Evolutionary conservation across 1,140 invertebrate species (phyloP), one percentile per base, ranked within the genome.

Genomic region (Ips typographus): DNA sequence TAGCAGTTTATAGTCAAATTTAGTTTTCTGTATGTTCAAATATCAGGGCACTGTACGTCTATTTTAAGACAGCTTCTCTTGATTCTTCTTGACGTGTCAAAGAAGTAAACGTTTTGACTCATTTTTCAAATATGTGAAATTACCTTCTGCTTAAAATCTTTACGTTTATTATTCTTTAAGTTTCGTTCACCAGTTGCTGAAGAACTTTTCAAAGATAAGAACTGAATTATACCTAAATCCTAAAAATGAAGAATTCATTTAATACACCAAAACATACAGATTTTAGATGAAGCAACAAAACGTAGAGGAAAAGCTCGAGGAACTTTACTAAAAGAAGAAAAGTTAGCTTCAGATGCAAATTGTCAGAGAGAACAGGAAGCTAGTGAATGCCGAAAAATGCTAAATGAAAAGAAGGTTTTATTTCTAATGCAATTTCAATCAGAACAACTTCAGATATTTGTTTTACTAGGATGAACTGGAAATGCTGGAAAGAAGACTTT

Each of bases 401-500:
- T 93, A 4, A 85, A 86, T 4, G 88, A 90, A 53, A 80, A 88
- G 4, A 88, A 87, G 68, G 63, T 70, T 40, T 51, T 59, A 42
- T 4, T 40, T 49, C 1, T 0, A 5, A 40, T 59, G 7, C 7
- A 2, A 40, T 2, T 49, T 49, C 22, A 49, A 49, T 49, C 44
- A 8, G 44, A 49, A 1, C 22, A 56, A 56, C 7, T 7, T 2
- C 4, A 56, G 2, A 56, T 0, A 6, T 8, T 8, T 22, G 3
- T 3, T 2, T 40, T 38, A 5, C 7, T 40, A 68, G 75, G 75
- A 84, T 8, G 90, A 92, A 72, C 74, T 91, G 1, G 90, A 92
- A 75, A 84, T 87, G 57, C 76, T 92, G 40, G 91, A 91, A 71
- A 86, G 89, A 55, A 85, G 87, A 74, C 85, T 91, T 52, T 90